Conservation (phyloP, 2,888 invertebrate genomes). For the Steromphala cineraria region DNA sequence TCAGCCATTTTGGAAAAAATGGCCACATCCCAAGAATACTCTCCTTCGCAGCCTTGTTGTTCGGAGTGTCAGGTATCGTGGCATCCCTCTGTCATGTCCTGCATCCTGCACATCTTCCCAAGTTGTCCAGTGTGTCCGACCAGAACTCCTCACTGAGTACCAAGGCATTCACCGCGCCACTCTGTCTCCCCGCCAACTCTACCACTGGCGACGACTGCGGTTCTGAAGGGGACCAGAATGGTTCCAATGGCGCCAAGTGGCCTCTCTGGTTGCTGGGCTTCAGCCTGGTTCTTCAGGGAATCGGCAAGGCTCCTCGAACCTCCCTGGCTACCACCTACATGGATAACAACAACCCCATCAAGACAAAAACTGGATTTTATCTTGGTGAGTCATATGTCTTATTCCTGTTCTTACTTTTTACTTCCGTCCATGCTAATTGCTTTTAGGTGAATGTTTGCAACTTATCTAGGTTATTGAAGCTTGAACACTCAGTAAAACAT, state of each 20-base stretch:
- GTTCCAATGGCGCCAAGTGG: neutral
- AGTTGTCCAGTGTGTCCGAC: neutral
- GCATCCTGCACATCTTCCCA: slow-evolving; percentile 10
- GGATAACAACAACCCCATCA: slow-evolving; percentile 46
- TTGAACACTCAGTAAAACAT: no score
- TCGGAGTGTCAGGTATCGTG: slow-evolving; percentile 12
- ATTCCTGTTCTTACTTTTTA: no score
- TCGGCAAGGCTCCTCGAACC: slow-evolving; percentile 53
- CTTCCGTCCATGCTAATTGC: no score
- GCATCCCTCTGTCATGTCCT: slow-evolving; percentile 19
- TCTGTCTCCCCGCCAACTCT: neutral
- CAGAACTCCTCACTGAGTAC: neutral
- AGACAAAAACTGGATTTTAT: slow-evolving; percentile 49
- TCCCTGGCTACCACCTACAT: slow-evolving; percentile 50
- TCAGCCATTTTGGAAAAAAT: slow-evolving; percentile 49
- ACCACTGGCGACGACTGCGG: neutral
- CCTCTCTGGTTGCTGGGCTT: slow-evolving; percentile 29
- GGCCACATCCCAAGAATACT: slow-evolving; percentile 25
- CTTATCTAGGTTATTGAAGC: no score
- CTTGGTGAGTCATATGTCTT: slow-evolving; percentile 37
- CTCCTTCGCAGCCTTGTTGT: neutral
- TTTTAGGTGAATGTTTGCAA: no score
- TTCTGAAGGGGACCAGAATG: neutral
- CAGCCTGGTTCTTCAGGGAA: slow-evolving; percentile 48
- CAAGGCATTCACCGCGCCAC: neutral